Percentiles rank a stretch among this genome's conserved stretches.
Conservation (phyloP, 2,797 vertebrate species). For the Gobionotothen gibberifrons region DNA sequence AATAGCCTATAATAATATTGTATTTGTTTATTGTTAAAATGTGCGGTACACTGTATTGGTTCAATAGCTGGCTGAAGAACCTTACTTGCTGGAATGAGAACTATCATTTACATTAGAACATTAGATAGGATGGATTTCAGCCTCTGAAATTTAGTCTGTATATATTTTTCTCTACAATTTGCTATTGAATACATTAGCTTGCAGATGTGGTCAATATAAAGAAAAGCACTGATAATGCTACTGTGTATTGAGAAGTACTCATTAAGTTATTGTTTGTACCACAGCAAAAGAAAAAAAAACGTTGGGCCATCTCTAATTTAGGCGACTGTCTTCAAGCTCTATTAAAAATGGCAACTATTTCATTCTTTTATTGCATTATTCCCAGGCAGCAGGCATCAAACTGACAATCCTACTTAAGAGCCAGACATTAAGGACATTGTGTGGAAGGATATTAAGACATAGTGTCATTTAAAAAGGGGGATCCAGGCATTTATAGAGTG, state of each 20-base stretch:
- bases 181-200: slow-evolving; percentile 66
- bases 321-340: slow-evolving; percentile 43
- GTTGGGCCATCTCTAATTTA: slow-evolving; percentile 49
- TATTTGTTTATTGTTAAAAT: slow-evolving; percentile 75
- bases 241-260: slow-evolving; percentile 61
- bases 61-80: slow-evolving; percentile 71
- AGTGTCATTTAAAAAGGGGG: slow-evolving; percentile 28
- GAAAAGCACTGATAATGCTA: slow-evolving; percentile 59
- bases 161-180: slow-evolving; percentile 68
- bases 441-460: slow-evolving; percentile 32
- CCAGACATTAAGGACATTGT: slow-evolving; percentile 40
- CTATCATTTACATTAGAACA: slow-evolving; percentile 62
- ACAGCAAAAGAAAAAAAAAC: slow-evolving; percentile 43
- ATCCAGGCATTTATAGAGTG: slow-evolving; percentile 55
- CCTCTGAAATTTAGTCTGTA: slow-evolving; percentile 63
- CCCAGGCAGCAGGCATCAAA: slow-evolving; percentile 59
- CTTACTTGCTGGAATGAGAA: slow-evolving; percentile 69
- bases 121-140: slow-evolving; percentile 46
- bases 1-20: slow-evolving; percentile 69
- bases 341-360: slow-evolving; percentile 33
- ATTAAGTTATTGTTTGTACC: slow-evolving; percentile 65
- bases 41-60: slow-evolving; percentile 68
- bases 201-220: slow-evolving; percentile 65
- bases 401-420: slow-evolving; percentile 71
- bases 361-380: slow-evolving; percentile 44